A percentile compares a stretch with the other conserved stretches of the same genome.
Evolutionary conservation across 2,888 invertebrate genomes (phyloP).

Genomic region (Amphipyra tragopoginis): DNA sequence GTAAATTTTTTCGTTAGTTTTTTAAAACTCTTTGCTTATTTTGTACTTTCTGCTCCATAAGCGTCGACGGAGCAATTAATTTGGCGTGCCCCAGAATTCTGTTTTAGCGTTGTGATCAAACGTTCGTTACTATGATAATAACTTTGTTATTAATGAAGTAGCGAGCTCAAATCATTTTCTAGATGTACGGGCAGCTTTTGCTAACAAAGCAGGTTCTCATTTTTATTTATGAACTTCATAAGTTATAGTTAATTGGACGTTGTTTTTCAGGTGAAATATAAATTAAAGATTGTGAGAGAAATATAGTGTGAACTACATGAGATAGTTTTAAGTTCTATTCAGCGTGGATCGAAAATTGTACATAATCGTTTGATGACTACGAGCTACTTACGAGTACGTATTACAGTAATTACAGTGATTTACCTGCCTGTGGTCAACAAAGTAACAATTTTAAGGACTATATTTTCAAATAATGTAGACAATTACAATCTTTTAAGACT

Average conservation of each 20-base stretch:
- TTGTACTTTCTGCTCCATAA: slow-evolving; percentile 41
- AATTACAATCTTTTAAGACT: too few species aligned
- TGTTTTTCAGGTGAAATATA: neutral
- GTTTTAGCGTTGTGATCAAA: slow-evolving; percentile 21
- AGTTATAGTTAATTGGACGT: neutral
- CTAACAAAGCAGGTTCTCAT: neutral
- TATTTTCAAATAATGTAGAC: too few species aligned
- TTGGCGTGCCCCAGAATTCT: slow-evolving; percentile 23
- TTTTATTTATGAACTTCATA: neutral
- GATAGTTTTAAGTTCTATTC: too few species aligned
- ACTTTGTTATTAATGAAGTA: slow-evolving; percentile 20
- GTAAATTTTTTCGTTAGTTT: slow-evolving; percentile 50
- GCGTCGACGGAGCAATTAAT: slow-evolving; percentile 38
- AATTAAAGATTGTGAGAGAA: neutral
- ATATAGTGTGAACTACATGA: too few species aligned
- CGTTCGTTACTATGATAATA: slow-evolving; percentile 13
- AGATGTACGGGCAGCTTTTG: neutral
- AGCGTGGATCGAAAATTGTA: too few species aligned
- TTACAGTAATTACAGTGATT: too few species aligned
- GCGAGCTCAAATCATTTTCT: neutral
- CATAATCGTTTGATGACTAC: too few species aligned
- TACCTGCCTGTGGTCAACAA: too few species aligned
- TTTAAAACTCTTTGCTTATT: slow-evolving; percentile 46
- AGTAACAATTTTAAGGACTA: too few species aligned
- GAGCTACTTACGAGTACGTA: too few species aligned